Base-by-base conservation (phyloP, 2,888 invertebrate species). In the Cacoxenus indagator region DNA sequence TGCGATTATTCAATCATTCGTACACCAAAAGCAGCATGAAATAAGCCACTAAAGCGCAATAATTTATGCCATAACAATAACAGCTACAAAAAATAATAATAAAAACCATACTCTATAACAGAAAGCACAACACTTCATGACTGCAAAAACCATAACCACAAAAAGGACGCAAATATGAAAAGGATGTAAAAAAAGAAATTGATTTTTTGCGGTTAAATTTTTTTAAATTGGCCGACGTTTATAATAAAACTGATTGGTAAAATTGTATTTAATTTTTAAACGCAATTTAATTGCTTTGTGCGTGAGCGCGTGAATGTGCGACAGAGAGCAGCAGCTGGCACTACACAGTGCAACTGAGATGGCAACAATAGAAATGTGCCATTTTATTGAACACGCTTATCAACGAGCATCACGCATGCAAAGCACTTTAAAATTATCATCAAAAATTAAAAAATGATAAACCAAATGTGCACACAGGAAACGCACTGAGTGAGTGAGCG, bases 361-460 rank as follows among this genome's bases (percentile, higher is more conserved):
- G 24, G 22, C 19, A 51, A 22, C 19, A 14, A 55, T 55, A 4
- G 3, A 3, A 26, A 14, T 55, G 17, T 24, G 55, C 24, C 6
- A 14, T 45, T 62, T 43, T 62, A 62, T 62, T 62, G 31, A 62
- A 43, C 26, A 26, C 19, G 79, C 77, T 82, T 82, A 82, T 80
- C 81, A 78, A 74, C 75, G 75, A 71, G 71, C 77, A 82, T 78
- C 79, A 76, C 72, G 75, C 76, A 75, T 81, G 76, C 74, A 75
- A 81, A 82, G 72, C 78, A 75, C 72, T 77, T 81, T 81, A 77
- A 77, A 77, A 76, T 81, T 78, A 78, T 76, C 76, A 77, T 71
- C 76, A 66, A 71, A 68, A 74, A 81, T 78, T 81, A 77, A 77
- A 74, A 72, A 71, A 69, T 71, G 69, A 26, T 22, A 46, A 27